Evolutionary conservation across 2,888 invertebrate genomes (phyloP).

Genomic region (Campoplex capitator): DNA sequence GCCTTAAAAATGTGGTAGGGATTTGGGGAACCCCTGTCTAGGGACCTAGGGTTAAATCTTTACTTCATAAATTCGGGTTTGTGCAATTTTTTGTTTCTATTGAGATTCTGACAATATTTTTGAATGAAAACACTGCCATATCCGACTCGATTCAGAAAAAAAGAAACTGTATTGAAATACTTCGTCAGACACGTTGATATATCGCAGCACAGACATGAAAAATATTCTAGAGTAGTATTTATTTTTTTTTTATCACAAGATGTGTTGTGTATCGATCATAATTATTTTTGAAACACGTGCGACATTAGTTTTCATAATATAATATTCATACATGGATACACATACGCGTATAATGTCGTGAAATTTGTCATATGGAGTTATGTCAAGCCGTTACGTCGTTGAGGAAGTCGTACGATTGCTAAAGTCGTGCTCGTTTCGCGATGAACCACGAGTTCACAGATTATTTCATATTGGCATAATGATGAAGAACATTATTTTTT

Average conservation of each 20-base stretch:
- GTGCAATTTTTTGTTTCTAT: too few species aligned
- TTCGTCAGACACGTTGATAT: slow-evolving; percentile 72
- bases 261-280: slow-evolving; percentile 14
- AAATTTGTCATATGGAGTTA: slow-evolving; percentile 31
- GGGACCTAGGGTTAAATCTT: neutral
- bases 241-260: slow-evolving; percentile 55
- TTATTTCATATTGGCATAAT: slow-evolving; percentile 49
- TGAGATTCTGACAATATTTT: neutral
- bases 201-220: slow-evolving; percentile 77
- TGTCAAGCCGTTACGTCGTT: slow-evolving; percentile 52
- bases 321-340: slow-evolving; percentile 16
- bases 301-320: slow-evolving; percentile 7
- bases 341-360: slow-evolving; percentile 33
- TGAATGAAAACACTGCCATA: neutral
- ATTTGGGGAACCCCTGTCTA: too few species aligned
- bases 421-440: slow-evolving; percentile 54
- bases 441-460: slow-evolving; percentile 35
- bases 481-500: slow-evolving; percentile 11
- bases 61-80: neutral
- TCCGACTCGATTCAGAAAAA: slow-evolving; percentile 14
- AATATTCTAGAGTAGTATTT: slow-evolving; percentile 53
- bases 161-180: neutral
- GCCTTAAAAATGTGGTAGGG: too few species aligned
- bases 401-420: slow-evolving; percentile 55
- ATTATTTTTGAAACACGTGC: slow-evolving; percentile 13